phyloP scores from a whole-genome alignment of 2,113 vertebrate species.

The Apaloderma vittatum region DNA sequence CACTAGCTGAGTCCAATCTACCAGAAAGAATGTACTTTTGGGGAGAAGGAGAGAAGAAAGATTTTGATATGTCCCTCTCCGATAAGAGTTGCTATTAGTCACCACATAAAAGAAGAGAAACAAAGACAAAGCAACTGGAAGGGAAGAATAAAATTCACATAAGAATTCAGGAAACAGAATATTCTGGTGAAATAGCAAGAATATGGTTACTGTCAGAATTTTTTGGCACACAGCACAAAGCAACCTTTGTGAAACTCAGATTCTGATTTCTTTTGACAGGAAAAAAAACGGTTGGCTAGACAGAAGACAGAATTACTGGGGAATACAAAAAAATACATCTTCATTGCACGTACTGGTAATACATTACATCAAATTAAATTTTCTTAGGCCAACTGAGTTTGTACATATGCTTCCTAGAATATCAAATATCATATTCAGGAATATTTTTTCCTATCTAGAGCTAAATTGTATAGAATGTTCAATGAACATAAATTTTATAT shows the following conservation, averaged over 20 bases:
- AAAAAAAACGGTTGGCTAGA: background rate
- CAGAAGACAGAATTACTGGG: background rate
- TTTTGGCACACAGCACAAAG: background rate
- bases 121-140: background rate
- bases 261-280: background rate
- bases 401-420: background rate
- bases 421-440: background rate
- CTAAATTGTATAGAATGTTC: background rate
- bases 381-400: background rate
- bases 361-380: background rate
- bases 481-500: background rate
- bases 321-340: background rate
- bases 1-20: background rate
- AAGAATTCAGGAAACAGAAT: background rate
- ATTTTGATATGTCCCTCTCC: background rate
- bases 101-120: background rate
- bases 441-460: background rate
- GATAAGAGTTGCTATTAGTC: background rate
- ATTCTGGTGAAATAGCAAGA: background rate
- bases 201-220: background rate
- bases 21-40: rapidly evolving
- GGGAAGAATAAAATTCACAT: background rate
- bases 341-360: background rate
- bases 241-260: background rate
- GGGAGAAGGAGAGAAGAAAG: background rate